Evolutionary conservation across 2,113 vertebrate species (phyloP), one percentile per base, ranked within the genome.

Genomic region (Marcusenius ussheri): DNA sequence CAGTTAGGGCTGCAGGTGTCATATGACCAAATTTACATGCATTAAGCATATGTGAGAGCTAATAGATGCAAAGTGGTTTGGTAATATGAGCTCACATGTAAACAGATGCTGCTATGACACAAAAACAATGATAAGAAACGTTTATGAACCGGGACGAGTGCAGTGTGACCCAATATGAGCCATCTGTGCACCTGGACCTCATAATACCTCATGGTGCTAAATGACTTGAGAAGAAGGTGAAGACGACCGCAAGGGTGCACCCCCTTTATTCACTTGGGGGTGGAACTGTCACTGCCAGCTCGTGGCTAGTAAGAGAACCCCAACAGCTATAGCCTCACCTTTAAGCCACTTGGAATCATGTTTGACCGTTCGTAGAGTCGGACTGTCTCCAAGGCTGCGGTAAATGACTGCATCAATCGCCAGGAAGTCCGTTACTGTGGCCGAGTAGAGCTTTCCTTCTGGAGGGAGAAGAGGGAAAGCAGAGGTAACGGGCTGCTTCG

Each of bases 281-380:
- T 9, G 35, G 45, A 19, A 24, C 45, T 7, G 2, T 19, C 80
- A 83, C 17, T 24, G 17, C 9, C 21, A 21, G 35, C 21, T 24
- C 0, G 19, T 42, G 2, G 83, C 45, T 24, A 46, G 42, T 84
- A 11, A 39, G 83, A 47, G 39, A 21, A 84, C 45, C 19, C 6
- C 17, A 80, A 42, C 11, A 35, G 31, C 74, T 80, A 42, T 17
- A 35, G 53, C 89, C 94, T 96, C 94, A 99, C 98, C 98, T 98
- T 99, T 99, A 93, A 99, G 93, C 98, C 98, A 99, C 93, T 99
- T 99, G 87, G 98, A 99, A 95, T 99, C 98, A 27, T 99, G 98
- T 95, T 99, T 99, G 94, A 99, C 98, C 77, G 98, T 99, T 93
- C 98, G 96, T 92, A 99, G 95, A 83, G 98, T 99, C 77, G 97